A percentile compares a stretch with the other conserved stretches of the same genome.
Conservation (phyloP, 1,140 invertebrate genomes). For the Acromyrmex charruanus region DNA sequence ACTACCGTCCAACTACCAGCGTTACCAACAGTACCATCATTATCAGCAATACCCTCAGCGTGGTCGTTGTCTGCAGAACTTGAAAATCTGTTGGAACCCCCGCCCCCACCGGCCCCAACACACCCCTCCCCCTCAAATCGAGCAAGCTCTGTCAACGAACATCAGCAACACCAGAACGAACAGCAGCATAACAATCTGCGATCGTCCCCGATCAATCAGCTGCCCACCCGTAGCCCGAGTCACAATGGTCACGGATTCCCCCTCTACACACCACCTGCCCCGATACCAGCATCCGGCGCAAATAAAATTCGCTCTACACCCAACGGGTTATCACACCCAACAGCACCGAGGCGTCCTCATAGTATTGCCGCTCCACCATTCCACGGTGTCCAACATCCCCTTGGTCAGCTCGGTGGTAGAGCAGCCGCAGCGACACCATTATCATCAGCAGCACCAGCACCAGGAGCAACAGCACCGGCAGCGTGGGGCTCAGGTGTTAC, state of each 20-base stretch:
- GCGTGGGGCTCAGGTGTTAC: constrained; percentile 56
- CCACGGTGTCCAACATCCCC: constrained; percentile 74
- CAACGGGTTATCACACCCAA: constrained; percentile 85
- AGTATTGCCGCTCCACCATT: constrained; percentile 85
- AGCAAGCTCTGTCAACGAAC: constrained; percentile 61
- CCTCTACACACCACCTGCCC: constrained; percentile 87
- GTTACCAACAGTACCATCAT: constrained; percentile 79
- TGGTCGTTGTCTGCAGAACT: constrained; percentile 81
- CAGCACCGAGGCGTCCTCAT: constrained; percentile 86
- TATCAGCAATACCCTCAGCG: constrained; percentile 79
- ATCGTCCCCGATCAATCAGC: constrained; percentile 77
- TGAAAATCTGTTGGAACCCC: constrained; percentile 82
- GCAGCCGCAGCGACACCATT: constrained; percentile 69
- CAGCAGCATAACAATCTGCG: constrained; percentile 75
- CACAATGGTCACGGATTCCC: constrained; percentile 87
- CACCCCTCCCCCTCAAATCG: constrained; percentile 71
- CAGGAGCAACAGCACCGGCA: constrained; percentile 65
- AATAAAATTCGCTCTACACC: constrained; percentile 85
- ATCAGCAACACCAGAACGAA: constrained; percentile 70
- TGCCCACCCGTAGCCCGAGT: constrained; percentile 81
- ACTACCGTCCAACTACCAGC: constrained; percentile 79
- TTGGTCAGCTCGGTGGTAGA: constrained; percentile 78
- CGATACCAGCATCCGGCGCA: constrained; percentile 85
- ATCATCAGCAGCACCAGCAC: constrained; percentile 63
- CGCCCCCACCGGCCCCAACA: constrained; percentile 83